Evolutionary conservation across 2,113 vertebrate species (phyloP), one percentile per base, ranked within the genome.

Genomic region (Pristiophorus japonicus): DNA sequence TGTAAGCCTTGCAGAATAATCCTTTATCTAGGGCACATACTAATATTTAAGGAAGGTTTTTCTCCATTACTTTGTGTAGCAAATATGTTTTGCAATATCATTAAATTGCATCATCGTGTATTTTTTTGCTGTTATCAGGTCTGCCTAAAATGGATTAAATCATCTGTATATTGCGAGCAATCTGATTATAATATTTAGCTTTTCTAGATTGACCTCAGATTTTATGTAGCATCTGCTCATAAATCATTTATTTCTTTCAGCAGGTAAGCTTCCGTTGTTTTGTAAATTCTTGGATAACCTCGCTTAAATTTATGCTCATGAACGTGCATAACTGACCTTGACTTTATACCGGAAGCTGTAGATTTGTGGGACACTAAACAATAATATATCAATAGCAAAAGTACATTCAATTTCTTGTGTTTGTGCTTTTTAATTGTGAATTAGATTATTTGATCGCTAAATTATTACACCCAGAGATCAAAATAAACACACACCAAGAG

Each of bases 171-270:
- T 92, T 63, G 12, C 18, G 0, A 90, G 45, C 85, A 63, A 92
- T 38, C 62, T 92, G 90, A 92, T 92, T 88, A 90, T 34, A 90
- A 90, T 59, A 59, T 51, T 90, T 59, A 59, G 51, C 87, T 90
- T 90, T 90, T 34, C 30, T 34, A 34, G 51, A 51, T 12, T 59
- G 51, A 90, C 87, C 87, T 90, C 12, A 59, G 87, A 90, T 30
- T 27, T 51, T 63, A 63, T 59, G n/a, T 2, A 92, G 59, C 90
- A 92, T 92, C 90, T 63, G 59, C 34, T 62, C 55, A 63, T 92
- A 38, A 92, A 63, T 38, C 90, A 92, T 63, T 92, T 38, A 63
- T 7, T 20, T 92, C 34, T 63, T 92, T 92, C 30, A n/a, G 87
- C 27, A 90, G 87, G 87, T 92, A 63, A 63, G n/a, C 55, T 63